These are phyloP conservation scores for Eudemis profundana DNA, from an alignment of 2,888 invertebrate species.

Conservation along the genomic window DNA sequence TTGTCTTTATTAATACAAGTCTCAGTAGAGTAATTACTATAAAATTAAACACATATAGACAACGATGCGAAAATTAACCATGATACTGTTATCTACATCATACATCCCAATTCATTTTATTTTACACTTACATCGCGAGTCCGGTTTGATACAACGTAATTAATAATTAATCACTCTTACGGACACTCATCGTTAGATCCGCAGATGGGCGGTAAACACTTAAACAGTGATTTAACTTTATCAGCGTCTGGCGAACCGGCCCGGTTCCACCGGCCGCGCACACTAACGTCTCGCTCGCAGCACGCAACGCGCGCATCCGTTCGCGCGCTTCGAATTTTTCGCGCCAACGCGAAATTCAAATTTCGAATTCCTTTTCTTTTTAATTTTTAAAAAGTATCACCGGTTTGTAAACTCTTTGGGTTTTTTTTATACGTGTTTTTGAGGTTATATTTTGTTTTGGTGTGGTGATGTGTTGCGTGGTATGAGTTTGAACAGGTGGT, in stretches of 20 bases:
- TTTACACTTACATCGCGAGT: no score
- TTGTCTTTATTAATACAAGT: no score
- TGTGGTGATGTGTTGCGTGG: slow-evolving; percentile 37
- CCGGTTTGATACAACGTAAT: no score
- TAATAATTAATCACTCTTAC: not conserved
- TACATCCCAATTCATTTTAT: not conserved
- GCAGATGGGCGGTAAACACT: not conserved
- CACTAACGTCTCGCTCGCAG: slow-evolving; percentile 69
- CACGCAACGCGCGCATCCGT: slow-evolving; percentile 78
- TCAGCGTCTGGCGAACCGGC: slow-evolving; percentile 50
- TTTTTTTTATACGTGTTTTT: not conserved
- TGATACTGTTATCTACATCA: no score
- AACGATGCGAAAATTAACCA: no score
- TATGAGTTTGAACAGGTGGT: slow-evolving; percentile 41
- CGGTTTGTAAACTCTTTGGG: not conserved
- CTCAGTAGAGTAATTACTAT: no score
- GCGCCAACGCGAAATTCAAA: slow-evolving; percentile 67
- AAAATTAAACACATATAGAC: no score
- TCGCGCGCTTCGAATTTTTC: slow-evolving; percentile 70
- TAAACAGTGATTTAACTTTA: slow-evolving; percentile 41
- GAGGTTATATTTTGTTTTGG: slow-evolving; percentile 28
- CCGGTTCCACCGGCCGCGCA: slow-evolving; percentile 67
- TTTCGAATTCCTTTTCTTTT: slow-evolving; percentile 51
- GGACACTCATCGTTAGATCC: not conserved
- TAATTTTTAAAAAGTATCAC: slow-evolving; percentile 33